Evolutionary conservation across 2,888 invertebrate species (phyloP), one percentile per base, ranked within the genome.

Genomic region (Melitaea athalia): DNA sequence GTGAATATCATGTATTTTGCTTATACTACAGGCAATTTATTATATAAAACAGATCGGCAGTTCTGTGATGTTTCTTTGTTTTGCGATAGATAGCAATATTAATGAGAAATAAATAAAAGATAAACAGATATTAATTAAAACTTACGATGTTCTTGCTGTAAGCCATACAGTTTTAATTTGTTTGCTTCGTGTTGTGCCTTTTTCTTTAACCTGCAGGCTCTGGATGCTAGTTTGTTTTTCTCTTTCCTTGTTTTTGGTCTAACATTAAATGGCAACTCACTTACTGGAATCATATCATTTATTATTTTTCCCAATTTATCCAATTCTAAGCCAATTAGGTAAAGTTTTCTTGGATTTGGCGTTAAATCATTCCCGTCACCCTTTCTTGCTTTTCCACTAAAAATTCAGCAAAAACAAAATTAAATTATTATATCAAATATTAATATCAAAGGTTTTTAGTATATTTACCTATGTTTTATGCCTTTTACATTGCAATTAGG

Each of bases 141-240:
- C 96, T 95, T 93, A 98, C 98, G 97, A 87, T 99, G 99, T 90
- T 99, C 99, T 79, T 95, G 95, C 87, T 99, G 98, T 77, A 99
- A 93, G 49, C 99, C 99, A 84, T 95, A 97, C 3, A 99, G 92
- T 92, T 99, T 99, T 67, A 99, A 95, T 91, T 99, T 99, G 85
- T 99, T 99, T 3, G 99, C 99, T 89, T 99, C 99, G 86, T 99
- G 99, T 84, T 99, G 99, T 5, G 99, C 99, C 91, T 99, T 99
- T 90, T 99, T 99, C 94, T 99, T 99, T 81, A 99, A 93, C 47
- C 99, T 95, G 85, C 99, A 99, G 45, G 99, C 99, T 72, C 99
- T 95, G 0, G 99, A 99, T 11, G 99, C 99, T 66, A 99, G 93
- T 90, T 99, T 99, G 86, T 99, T 99, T 86, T 99, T 99, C 87